Evolutionary conservation across 2,797 vertebrate species (phyloP).

Genomic region (Lerista edwardsae): DNA sequence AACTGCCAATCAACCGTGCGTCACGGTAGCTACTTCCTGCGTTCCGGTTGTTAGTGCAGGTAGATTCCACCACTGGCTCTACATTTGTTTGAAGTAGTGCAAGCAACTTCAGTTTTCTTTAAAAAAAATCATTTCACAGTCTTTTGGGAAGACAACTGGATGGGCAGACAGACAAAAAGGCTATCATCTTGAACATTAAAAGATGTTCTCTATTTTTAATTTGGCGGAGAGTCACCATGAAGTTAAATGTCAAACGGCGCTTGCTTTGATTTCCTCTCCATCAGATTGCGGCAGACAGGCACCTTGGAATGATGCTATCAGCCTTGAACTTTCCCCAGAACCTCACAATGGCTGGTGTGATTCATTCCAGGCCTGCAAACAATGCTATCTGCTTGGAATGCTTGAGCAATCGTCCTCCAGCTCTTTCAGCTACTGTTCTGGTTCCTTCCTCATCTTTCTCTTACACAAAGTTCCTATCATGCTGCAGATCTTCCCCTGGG

Average conservation of each 20-base stretch:
- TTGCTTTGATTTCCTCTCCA: slow-evolving; percentile 29
- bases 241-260: slow-evolving; percentile 34
- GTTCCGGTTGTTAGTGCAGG: too few species aligned
- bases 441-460: slow-evolving; percentile 70
- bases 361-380: slow-evolving; percentile 29
- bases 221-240: neutral
- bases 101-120: neutral
- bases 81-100: neutral
- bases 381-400: slow-evolving; percentile 40
- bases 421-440: slow-evolving; percentile 48
- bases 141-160: neutral
- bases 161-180: neutral
- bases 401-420: slow-evolving; percentile 55
- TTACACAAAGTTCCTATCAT: slow-evolving; percentile 66
- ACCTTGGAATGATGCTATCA: neutral
- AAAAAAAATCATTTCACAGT: neutral
- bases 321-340: neutral
- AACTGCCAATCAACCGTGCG: too few species aligned
- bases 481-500: slow-evolving; percentile 43
- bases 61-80: too few species aligned
- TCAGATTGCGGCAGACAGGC: accelerated
- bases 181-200: neutral
- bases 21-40: too few species aligned
- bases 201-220: neutral
- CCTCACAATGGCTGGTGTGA: slow-evolving; percentile 52